Base-by-base conservation (phyloP, 2,888 invertebrate genomes). In the Trachelus iudaicus region DNA sequence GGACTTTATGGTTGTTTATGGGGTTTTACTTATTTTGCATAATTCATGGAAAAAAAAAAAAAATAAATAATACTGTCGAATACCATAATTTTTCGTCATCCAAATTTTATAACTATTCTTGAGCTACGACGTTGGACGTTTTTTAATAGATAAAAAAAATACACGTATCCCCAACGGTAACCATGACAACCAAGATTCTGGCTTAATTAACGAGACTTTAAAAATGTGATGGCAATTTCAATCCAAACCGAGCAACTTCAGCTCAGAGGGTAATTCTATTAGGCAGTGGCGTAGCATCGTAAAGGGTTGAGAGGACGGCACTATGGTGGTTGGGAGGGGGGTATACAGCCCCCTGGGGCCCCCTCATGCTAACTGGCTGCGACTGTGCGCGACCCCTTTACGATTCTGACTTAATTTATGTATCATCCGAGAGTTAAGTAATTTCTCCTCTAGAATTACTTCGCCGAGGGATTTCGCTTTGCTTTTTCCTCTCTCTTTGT, bases 401-500 rank as follows among this genome's bases (percentile, higher is more conserved):
- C 90, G 90, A 91, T 91, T 91, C 87, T 86, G 86, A 87, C 90
- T 91, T 91, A 91, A 91, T 91, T 91, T 91, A 91, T 91, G 91
- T 91, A 91, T 91, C 91, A 91, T 91, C 91, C 90, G 91, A 91
- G 91, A 91, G 91, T 91, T 91, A 91, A 91, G 91, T 91, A 91
- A 91, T 91, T 91, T 91, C 91, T 88, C 89, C 90, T 81, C 79
- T 79, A 80, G 81, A 81, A 79, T 79, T 79, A 79, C 76, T 79
- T 76, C 78, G 75, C 75, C 71, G 13, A 73, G 76, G 76, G 76
- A 76, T 35, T 35, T 34, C 37, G 37, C 40, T 34, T 69, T 37
- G 69, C 31, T 31, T 69, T 71, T 76, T n/a, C 15, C 33, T 33
- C 11, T 35, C 35, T 35, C 35, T 35, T 35, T 35, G 12, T 35